Evolutionary conservation across 2,888 invertebrate species (phyloP).

Genomic region (Brenthis ino): DNA sequence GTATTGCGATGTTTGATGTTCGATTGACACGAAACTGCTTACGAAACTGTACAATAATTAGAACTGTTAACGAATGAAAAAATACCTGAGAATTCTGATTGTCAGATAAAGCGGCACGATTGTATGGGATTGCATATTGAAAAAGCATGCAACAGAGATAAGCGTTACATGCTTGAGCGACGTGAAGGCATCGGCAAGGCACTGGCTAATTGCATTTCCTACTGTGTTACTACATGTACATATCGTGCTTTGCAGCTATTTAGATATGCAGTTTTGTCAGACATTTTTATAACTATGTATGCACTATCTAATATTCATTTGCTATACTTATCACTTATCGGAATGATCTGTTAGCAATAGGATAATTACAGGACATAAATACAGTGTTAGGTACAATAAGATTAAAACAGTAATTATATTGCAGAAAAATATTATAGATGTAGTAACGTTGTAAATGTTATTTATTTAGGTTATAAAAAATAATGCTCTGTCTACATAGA

Average conservation of each 20-base stretch:
- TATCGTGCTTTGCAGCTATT: conserved; percentile 44
- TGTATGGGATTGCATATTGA: conserved; percentile 80
- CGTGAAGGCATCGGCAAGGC: conserved; percentile 66
- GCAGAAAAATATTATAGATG: not conserved
- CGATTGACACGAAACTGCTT: conserved; percentile 76
- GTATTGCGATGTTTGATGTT: conserved; percentile 48
- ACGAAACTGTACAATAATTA: conserved; percentile 77
- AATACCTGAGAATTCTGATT: conserved; percentile 79
- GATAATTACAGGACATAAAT: conserved; percentile 5
- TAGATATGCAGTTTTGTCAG: conserved; percentile 35
- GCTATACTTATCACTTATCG: conserved; percentile 23
- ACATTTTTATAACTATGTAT: conserved; percentile 34
- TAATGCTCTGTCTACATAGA: no score
- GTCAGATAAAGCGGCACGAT: conserved; percentile 73
- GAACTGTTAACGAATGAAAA: conserved; percentile 73
- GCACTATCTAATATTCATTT: conserved; percentile 24
- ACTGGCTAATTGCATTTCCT: conserved; percentile 79
- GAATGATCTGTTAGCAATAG: conserved; percentile 18
- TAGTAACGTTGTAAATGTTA: not conserved
- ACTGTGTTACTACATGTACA: conserved; percentile 69
- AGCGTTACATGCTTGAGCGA: conserved; percentile 78
- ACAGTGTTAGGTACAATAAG: not conserved
- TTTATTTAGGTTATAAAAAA: no score
- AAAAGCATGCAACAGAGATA: conserved; percentile 82
- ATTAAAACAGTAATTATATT: conserved; percentile 9